phyloP scores from a whole-genome alignment of 2,888 invertebrate genomes.

The Panorpa germanica region DNA sequence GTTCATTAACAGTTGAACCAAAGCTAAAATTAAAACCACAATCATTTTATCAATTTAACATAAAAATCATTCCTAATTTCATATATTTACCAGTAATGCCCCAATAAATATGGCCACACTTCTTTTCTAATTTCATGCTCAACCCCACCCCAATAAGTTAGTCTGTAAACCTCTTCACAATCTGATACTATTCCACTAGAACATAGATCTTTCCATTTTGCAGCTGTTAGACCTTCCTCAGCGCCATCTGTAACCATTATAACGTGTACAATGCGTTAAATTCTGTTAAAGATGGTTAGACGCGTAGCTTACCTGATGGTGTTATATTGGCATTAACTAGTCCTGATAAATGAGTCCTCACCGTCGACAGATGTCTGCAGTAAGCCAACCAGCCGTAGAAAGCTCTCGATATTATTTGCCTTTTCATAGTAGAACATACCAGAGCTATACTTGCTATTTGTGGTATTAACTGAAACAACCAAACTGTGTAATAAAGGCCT shows the following conservation, averaged over 20 bases:
- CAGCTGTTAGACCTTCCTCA: conserved; percentile 51
- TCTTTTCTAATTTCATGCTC: conserved; percentile 55
- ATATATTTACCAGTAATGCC: conserved; percentile 46
- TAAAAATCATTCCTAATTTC: background rate
- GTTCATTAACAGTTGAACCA: conserved; percentile 45
- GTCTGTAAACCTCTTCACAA: conserved; percentile 54
- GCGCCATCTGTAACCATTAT: conserved; percentile 29
- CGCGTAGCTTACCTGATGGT: conserved; percentile 33
- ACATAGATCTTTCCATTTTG: conserved; percentile 51
- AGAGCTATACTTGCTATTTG: conserved; percentile 45
- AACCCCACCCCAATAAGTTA: conserved; percentile 79
- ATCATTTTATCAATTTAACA: background rate
- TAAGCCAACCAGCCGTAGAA: conserved; percentile 95
- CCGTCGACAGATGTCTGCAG: conserved; percentile 80
- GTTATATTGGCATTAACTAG: conserved; percentile 61
- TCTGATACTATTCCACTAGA: conserved; percentile 39
- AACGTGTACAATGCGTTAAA: conserved; percentile 1
- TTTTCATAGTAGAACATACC: conserved; percentile 86
- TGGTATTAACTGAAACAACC: conserved; percentile 15
- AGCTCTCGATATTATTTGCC: conserved; percentile 86
- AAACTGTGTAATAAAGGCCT: conserved; percentile 11
- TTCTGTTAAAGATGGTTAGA: conserved; percentile 1
- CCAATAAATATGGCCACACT: conserved; percentile 80
- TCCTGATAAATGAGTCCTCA: conserved; percentile 79
- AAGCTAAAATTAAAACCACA: conserved; percentile 25